Evolutionary conservation across 1,140 invertebrate genomes (phyloP), one percentile per base, ranked within the genome.

Genomic region (Rhyacophila brunnea): DNA sequence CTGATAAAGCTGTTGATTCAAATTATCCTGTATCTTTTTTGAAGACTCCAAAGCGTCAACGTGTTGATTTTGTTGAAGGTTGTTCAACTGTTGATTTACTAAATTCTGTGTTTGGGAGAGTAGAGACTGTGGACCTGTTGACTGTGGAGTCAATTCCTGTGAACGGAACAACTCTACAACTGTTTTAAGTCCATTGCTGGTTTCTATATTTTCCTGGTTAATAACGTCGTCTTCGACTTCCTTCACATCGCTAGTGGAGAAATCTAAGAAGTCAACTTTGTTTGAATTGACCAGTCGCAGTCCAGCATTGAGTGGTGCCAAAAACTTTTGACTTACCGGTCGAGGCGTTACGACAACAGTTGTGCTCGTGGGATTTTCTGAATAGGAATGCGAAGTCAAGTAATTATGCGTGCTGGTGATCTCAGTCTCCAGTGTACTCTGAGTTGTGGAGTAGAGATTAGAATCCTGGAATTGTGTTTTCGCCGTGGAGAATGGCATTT

Each of bases 221-320:
- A 53, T 59, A 9, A 65, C 50, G 44, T 66, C 51, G 45, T 59
- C 55, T 65, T 64, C 53, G 1, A 53, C 58, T 57, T 63, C 40
- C 45, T 56, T 64, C 5, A 60, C 56, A 52, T 58, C 58, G 44
- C 13, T 36, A 7, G n/a, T 11, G 11, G 52, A 34, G 23, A 58
- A 60, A 40, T 66, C 58, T 0, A 66, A 35, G 17, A 58, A 60
- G 11, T 60, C 61, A 1, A 62, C 60, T 17, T 60, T 60, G 23
- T 66, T 66, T 15, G 66, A 57, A 45, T 52, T 66, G 47, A 73
- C 68, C 9, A 77, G 56, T 53, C 68, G 67, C 10, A 75, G 53
- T 36, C 71, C 73, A 6, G 73, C 74, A 9, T 68, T 74, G 36
- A 75, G 68, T 4, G 74, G 74, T 15, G 74, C 74, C 40, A 76